Evolutionary conservation across 2,888 invertebrate species (phyloP), one percentile per base, ranked within the genome.

Genomic region (Anthophora plumipes): DNA sequence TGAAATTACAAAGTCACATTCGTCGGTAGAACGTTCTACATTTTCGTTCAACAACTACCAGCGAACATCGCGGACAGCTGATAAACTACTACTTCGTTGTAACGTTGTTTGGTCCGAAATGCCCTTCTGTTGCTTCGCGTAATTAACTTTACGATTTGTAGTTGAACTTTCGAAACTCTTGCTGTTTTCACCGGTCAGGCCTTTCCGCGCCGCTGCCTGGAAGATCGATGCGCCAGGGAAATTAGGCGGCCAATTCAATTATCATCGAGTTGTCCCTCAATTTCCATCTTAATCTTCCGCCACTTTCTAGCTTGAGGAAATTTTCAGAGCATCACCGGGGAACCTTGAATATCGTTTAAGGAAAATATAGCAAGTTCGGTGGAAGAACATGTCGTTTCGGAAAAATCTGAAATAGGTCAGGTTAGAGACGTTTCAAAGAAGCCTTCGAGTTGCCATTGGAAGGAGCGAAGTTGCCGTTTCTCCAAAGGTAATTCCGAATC

Each of bases 11-110:
- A 17, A 11, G n/a, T 7, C 12, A 54, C 37, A 37, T 46, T 31
- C 43, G 46, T 17, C 37, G 37, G 22, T 25, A 14, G 50, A 31
- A 25, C 66, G n/a, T 37, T 22, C 55, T 66, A 46, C 46, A n/a
- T 46, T 11, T 31, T 22, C 0, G 14, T 54, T n/a, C n/a, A 54
- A 54, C 17, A 0, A 20, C 54, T 43, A 37, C 43, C 55, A 25
- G 12, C 55, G 22, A 66, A 52, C 55, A 66, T 22, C 46, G 64
- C 12, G 31, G 43, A 46, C 11, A 12, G 1, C 17, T 37, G 46
- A 66, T 66, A 55, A 72, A 55, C 66, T 20, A 66, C 54, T 20
- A 7, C 43, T 22, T 22, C 14, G 22, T 1, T 31, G 31, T 31
- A 12, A 55, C 17, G 25, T 1, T 17, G 17, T 25, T 22, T 54